Conservation (phyloP, 2,113 vertebrate species). For the Chaenocephalus aceratus region DNA sequence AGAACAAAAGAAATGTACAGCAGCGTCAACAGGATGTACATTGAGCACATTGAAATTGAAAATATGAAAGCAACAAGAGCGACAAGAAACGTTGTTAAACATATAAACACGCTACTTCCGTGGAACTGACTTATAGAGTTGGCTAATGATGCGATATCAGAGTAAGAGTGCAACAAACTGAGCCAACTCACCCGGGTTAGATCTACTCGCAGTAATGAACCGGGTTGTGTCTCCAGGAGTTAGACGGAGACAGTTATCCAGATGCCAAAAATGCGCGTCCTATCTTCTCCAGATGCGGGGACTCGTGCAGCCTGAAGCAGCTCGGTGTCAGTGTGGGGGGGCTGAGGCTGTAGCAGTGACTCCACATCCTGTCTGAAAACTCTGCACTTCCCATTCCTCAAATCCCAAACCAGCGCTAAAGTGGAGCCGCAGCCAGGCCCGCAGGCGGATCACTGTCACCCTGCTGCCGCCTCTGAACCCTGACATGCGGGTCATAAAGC, state of each 20-base stretch:
- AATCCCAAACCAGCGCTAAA: slow-evolving; percentile 50
- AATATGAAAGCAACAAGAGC: neutral
- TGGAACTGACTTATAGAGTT: neutral
- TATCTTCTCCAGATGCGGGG: slow-evolving; percentile 43
- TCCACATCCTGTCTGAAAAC: slow-evolving; percentile 80
- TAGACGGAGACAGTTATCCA: slow-evolving; percentile 20
- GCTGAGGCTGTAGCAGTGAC: slow-evolving; percentile 38
- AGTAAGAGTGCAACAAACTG: neutral
- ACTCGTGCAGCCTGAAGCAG: slow-evolving; percentile 30
- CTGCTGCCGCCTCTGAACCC: slow-evolving; percentile 33
- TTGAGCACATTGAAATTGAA: neutral
- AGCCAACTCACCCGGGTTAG: slow-evolving; percentile 42
- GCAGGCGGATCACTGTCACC: slow-evolving; percentile 17
- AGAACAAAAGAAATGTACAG: slow-evolving; percentile 55
- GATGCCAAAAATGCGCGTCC: slow-evolving; percentile 27
- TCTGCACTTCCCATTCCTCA: slow-evolving; percentile 75
- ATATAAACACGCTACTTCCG: neutral
- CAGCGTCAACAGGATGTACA: neutral
- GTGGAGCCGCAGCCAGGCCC: slow-evolving; percentile 1
- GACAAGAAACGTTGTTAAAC: neutral
- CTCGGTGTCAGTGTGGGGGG: slow-evolving; percentile 28
- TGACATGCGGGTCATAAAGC: slow-evolving; percentile 13
- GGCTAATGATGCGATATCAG: neutral
- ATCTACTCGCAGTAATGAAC: neutral
- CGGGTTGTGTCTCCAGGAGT: slow-evolving; percentile 7